A percentile compares a stretch with the other conserved stretches of the same genome.
Evolutionary conservation across 2,797 vertebrate genomes (phyloP).

Genomic region (Cheirogaleus major): DNA sequence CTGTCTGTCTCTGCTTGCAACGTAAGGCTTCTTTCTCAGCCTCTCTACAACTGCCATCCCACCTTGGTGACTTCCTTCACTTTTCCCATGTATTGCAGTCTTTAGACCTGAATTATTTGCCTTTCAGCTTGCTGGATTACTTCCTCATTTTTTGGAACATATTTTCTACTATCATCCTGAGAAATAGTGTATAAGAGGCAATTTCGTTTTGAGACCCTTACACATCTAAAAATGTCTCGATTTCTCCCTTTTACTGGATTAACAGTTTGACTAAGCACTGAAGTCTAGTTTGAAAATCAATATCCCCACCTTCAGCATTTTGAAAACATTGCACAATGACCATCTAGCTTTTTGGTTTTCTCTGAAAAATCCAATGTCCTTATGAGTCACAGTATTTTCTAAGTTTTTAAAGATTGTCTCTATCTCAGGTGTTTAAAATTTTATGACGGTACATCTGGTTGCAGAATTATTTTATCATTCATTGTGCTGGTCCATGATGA

Average conservation of each 20-base stretch:
- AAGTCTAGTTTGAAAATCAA: not conserved
- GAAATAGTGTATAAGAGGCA: not conserved
- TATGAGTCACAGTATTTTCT: not conserved
- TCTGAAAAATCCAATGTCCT: not conserved
- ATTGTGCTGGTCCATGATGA: not conserved
- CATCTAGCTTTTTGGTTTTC: not conserved
- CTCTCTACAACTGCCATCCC: not conserved
- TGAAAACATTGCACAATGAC: not conserved
- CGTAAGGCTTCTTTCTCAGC: not conserved
- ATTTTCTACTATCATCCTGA: not conserved
- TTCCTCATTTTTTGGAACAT: not conserved
- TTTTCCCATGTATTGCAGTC: not conserved
- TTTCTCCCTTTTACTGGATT: not conserved
- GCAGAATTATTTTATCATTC: not conserved
- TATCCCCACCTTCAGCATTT: not conserved
- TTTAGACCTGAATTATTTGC: not conserved
- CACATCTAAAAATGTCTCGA: not conserved
- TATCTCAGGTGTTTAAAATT: not conserved
- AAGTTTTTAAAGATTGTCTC: not conserved
- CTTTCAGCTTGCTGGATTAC: not conserved
- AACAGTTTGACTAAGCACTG: not conserved
- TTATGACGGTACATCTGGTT: not conserved
- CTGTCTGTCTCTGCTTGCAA: not conserved
- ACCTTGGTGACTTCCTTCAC: not conserved
- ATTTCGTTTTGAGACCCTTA: not conserved